These are phyloP conservation scores for Hippopotamus amphibius DNA, from an alignment of 2,113 vertebrate species.

Conservation along the genomic window DNA sequence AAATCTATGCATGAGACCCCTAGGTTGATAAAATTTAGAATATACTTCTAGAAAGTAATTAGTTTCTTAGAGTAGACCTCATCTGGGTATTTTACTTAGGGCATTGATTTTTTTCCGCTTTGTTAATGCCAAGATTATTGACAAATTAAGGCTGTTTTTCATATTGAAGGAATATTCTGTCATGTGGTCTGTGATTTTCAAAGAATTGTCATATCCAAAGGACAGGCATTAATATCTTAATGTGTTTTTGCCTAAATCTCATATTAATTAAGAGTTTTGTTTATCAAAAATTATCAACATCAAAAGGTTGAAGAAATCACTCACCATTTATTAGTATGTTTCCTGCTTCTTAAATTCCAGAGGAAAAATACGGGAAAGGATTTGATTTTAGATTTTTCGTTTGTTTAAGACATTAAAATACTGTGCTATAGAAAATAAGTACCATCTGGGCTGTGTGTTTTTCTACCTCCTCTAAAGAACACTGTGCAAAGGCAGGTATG, in stretches of 20 bases:
- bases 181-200: background rate
- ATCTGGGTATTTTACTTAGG: background rate
- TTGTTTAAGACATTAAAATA: slow-evolving; percentile 73
- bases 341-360: slow-evolving; percentile 55
- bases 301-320: slow-evolving; percentile 38
- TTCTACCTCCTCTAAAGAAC: slow-evolving; percentile 31
- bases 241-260: slow-evolving; percentile 8
- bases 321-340: slow-evolving; percentile 31
- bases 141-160: background rate
- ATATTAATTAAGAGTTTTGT: slow-evolving; percentile 52
- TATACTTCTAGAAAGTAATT: slow-evolving; percentile 22
- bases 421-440: slow-evolving; percentile 54
- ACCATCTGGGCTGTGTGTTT: slow-evolving; percentile 60
- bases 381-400: slow-evolving; percentile 60
- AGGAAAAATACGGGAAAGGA: slow-evolving; percentile 50
- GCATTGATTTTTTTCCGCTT: background rate
- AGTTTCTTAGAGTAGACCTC: background rate
- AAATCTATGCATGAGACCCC: slow-evolving; percentile 25
- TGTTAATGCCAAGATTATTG: slow-evolving; percentile 32
- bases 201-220: background rate
- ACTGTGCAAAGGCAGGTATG: slow-evolving; percentile 29
- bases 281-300: slow-evolving; percentile 49
- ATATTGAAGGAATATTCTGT: slow-evolving; percentile 32
- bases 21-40: slow-evolving; percentile 18
- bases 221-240: slow-evolving; percentile 23